These are phyloP conservation scores for Agrotis puta DNA, from an alignment of 2,888 invertebrate species.

Conservation along the genomic window DNA sequence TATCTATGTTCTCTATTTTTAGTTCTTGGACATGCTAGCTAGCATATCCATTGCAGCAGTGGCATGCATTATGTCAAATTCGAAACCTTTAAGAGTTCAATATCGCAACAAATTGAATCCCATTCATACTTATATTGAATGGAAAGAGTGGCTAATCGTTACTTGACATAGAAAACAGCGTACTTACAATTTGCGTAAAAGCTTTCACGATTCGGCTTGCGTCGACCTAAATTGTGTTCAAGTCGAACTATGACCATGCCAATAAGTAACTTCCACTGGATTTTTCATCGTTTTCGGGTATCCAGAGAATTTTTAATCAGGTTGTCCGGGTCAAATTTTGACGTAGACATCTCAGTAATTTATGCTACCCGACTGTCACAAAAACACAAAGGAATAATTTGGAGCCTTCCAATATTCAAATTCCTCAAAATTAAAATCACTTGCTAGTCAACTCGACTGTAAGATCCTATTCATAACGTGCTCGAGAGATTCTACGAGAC, in stretches of 20 bases:
- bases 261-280: not conserved
- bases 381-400: conserved; percentile 5
- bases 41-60: not conserved
- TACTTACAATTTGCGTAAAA: conserved; percentile 53
- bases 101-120: conserved; percentile 63
- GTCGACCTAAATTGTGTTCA: conserved; percentile 45
- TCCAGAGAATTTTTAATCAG: not conserved
- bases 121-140: conserved; percentile 65
- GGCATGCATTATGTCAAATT: not conserved
- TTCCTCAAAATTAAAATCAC: conserved; percentile 25
- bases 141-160: conserved; percentile 59
- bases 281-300: not conserved
- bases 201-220: conserved; percentile 45
- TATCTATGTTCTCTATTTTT: no score
- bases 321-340: not conserved
- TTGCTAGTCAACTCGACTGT: not conserved
- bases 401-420: not conserved
- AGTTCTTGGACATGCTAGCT: no score
- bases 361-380: not conserved
- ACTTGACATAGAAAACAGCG: conserved; percentile 60
- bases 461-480: conserved; percentile 16
- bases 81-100: no score
- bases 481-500: conserved; percentile 20
- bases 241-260: conserved; percentile 30
- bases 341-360: not conserved